Percentiles rank a stretch among this genome's conserved stretches.
These are phyloP conservation scores for Glossophaga mutica DNA, from an alignment of 2,797 vertebrate species.

Conservation along the genomic window DNA sequence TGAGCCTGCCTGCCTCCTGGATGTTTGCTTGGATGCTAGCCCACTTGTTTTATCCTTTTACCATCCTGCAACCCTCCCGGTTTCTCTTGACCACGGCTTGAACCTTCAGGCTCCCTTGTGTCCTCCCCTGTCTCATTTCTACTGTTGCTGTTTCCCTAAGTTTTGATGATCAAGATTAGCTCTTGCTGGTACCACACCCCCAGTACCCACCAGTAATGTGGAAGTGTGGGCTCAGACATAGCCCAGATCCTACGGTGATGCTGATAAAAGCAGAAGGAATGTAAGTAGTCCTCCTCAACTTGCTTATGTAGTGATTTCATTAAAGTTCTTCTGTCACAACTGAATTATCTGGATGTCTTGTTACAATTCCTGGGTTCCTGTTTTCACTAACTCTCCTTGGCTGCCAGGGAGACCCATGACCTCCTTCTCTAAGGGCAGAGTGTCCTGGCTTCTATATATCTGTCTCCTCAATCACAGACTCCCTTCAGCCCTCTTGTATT, in stretches of 20 bases:
- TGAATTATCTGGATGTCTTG: background rate
- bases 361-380: background rate
- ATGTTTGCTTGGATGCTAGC: background rate
- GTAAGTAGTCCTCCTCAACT: background rate
- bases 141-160: background rate
- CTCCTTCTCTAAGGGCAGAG: background rate
- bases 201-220: background rate
- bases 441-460: background rate
- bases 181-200: background rate
- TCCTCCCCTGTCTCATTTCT: background rate
- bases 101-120: background rate
- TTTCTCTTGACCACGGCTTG: background rate
- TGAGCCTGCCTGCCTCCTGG: background rate
- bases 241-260: background rate
- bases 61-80: background rate
- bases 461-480: background rate
- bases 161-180: background rate
- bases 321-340: background rate
- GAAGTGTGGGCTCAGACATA: background rate
- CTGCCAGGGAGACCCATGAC: background rate
- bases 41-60: background rate
- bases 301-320: background rate
- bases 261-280: background rate
- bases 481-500: background rate
- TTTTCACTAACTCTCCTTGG: background rate